A percentile compares a stretch with the other conserved stretches of the same genome.
These are phyloP conservation scores for Rousettus leschenaultii DNA, from an alignment of 2,113 vertebrate species.

Conservation along the genomic window DNA sequence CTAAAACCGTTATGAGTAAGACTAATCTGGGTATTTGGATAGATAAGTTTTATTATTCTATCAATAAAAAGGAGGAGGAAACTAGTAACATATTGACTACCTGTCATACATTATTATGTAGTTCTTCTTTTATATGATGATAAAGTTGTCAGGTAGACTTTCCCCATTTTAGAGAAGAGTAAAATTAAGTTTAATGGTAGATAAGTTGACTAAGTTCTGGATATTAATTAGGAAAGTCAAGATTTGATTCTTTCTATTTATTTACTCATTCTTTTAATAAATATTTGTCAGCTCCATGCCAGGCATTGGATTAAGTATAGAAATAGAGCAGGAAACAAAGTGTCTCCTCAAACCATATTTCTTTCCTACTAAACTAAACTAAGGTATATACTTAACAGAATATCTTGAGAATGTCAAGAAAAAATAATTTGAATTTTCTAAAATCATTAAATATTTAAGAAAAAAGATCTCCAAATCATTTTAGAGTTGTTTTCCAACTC, in stretches of 20 bases:
- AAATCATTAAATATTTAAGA: not conserved
- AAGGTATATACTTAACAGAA: not conserved
- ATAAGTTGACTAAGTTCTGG: not conserved
- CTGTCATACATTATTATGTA: not conserved
- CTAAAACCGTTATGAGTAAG: not conserved
- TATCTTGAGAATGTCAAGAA: not conserved
- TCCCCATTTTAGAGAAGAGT: not conserved
- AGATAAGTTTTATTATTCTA: not conserved
- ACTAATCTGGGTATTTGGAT: not conserved
- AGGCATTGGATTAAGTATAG: not conserved
- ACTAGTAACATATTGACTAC: not conserved
- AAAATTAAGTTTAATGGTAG: not conserved
- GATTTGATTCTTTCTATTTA: not conserved
- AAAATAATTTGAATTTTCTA: not conserved
- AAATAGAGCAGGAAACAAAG: not conserved
- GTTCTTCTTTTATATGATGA: not conserved
- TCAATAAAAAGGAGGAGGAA: not conserved
- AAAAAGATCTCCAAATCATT: not conserved
- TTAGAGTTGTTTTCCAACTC: not conserved
- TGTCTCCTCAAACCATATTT: not conserved
- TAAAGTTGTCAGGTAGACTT: not conserved
- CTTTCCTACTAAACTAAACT: not conserved
- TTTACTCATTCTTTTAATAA: not conserved
- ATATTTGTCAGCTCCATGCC: not conserved
- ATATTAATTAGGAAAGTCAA: not conserved